A percentile compares a stretch with the other conserved stretches of the same genome.
phyloP scores from a whole-genome alignment of 1,140 invertebrate species.

The Drosophila ficusphila region DNA sequence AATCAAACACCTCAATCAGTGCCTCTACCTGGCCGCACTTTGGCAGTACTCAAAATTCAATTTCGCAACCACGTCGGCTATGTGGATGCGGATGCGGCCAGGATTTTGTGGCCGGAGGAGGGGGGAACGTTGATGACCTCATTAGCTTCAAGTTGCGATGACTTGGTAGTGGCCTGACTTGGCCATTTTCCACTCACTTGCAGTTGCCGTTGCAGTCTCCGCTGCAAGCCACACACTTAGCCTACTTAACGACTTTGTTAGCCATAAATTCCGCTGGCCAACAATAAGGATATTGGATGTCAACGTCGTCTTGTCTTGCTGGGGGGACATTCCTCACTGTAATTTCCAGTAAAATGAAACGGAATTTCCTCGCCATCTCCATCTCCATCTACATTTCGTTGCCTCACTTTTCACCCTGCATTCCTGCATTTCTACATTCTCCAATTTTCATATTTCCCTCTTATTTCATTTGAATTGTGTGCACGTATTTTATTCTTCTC shows the following conservation, averaged over 20 bases:
- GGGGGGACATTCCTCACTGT: slow-evolving; percentile 25
- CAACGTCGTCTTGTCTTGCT: slow-evolving; percentile 64
- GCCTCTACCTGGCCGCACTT: slow-evolving; percentile 24
- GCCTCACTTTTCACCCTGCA: slow-evolving; percentile 12
- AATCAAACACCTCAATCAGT: slow-evolving; percentile 54
- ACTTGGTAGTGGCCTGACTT: slow-evolving; percentile 27
- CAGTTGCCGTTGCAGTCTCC: slow-evolving; percentile 16
- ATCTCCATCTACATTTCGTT: neutral
- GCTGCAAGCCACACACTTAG: slow-evolving; percentile 46
- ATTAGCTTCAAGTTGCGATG: slow-evolving; percentile 40
- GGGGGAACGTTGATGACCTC: slow-evolving; percentile 38
- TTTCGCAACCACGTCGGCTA: slow-evolving; percentile 22
- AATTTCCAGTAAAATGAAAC: slow-evolving; percentile 58
- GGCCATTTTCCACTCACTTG: slow-evolving; percentile 53
- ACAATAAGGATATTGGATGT: slow-evolving; percentile 81
- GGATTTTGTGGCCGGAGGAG: neutral
- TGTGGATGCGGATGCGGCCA: slow-evolving; percentile 8
- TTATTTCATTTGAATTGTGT: slow-evolving; percentile 44
- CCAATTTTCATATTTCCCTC: slow-evolving; percentile 70
- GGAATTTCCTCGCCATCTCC: slow-evolving; percentile 33
- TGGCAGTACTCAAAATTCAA: slow-evolving; percentile 49
- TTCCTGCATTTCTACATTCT: slow-evolving; percentile 57
- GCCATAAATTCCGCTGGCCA: slow-evolving; percentile 71
- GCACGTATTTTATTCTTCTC: slow-evolving; percentile 65
- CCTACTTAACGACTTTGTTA: slow-evolving; percentile 73